Percentiles rank a stretch among this genome's conserved stretches.
These are phyloP conservation scores for Setophaga petechia DNA, from an alignment of 2,113 vertebrate genomes.

Conservation along the genomic window DNA sequence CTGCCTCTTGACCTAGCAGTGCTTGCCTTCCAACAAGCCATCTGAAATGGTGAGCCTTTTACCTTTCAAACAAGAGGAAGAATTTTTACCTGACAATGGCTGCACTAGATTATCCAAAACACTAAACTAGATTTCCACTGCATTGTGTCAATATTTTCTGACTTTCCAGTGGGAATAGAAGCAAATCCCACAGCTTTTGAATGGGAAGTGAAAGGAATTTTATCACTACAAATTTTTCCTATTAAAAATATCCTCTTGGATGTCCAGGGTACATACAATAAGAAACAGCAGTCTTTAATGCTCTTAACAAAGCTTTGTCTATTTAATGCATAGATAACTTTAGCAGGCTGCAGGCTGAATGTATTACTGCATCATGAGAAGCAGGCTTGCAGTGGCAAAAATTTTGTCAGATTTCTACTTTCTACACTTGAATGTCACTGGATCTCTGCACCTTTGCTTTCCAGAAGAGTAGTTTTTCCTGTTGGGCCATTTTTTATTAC, in stretches of 20 bases:
- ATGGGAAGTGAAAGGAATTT: not conserved
- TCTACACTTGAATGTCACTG: not conserved
- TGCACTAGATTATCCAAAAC: not conserved
- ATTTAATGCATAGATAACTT: not conserved
- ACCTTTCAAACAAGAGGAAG: not conserved
- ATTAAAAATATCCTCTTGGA: not conserved
- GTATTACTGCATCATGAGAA: not conserved
- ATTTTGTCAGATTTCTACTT: not conserved
- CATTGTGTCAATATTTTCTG: not conserved
- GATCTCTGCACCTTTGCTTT: not conserved
- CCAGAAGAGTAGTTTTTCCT: not conserved
- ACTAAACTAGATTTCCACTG: not conserved
- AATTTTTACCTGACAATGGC: not conserved
- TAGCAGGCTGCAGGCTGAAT: not conserved
- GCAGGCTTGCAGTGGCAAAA: not conserved
- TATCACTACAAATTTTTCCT: not conserved
- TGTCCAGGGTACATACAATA: not conserved
- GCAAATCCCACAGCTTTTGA: not conserved
- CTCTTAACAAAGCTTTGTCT: not conserved
- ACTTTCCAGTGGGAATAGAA: not conserved
- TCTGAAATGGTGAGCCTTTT: not conserved
- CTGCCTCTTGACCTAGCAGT: not conserved
- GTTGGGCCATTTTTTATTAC: not conserved
- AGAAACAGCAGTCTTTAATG: not conserved
- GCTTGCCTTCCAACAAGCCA: not conserved